A percentile compares a stretch with the other conserved stretches of the same genome.
These are phyloP conservation scores for Scalopus aquaticus DNA, from an alignment of 2,113 vertebrate species.

Conservation along the genomic window DNA sequence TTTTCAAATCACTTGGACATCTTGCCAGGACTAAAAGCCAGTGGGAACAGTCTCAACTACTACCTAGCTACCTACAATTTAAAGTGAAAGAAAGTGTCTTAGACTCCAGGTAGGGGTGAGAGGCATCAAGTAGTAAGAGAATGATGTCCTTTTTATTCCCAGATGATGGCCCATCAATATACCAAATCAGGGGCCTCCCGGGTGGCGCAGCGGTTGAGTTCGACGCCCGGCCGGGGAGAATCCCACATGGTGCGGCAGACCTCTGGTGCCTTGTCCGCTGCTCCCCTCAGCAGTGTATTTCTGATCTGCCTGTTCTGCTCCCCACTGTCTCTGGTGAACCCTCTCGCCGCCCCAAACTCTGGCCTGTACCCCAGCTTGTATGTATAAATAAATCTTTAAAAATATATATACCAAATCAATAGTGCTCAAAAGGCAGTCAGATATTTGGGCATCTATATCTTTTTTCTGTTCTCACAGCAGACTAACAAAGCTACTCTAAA, in stretches of 20 bases:
- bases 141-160: slow-evolving; percentile 68
- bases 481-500: slow-evolving; percentile 46
- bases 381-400: no score
- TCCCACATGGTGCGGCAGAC: no score
- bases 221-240: no score
- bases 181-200: no score
- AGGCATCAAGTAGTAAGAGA: slow-evolving; percentile 14
- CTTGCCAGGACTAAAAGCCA: slow-evolving; percentile 42
- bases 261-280: no score
- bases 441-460: slow-evolving; percentile 65
- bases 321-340: no score
- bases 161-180: slow-evolving; percentile 76
- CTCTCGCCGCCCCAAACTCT: no score
- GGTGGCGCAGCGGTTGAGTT: no score
- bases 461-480: slow-evolving; percentile 58
- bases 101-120: neutral
- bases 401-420: slow-evolving; percentile 75
- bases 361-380: no score
- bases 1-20: slow-evolving; percentile 30
- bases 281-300: no score
- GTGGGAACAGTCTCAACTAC: neutral
- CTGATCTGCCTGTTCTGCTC: no score
- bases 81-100: slow-evolving; percentile 25
- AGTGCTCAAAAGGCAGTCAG: slow-evolving; percentile 60
- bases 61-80: neutral